These are phyloP conservation scores for Apostichopus californicus DNA, from an alignment of 35 echinoderm and acorn worm genomes.

Conservation along the genomic window DNA sequence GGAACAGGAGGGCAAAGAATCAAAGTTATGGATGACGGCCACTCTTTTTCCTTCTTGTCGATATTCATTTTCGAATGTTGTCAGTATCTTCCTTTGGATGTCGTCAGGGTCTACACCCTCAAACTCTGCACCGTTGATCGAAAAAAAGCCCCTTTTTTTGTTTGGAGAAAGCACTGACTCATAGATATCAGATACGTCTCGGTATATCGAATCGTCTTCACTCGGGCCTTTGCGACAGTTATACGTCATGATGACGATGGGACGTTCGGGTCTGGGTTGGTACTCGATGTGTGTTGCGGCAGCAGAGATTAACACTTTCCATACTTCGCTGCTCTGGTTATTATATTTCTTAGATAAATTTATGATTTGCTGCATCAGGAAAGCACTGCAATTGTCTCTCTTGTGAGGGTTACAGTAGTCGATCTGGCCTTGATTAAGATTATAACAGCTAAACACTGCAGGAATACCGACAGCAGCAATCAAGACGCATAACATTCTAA, in stretches of 20 bases:
- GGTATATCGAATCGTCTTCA: background rate
- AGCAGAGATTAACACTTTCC: background rate
- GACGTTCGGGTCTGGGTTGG: background rate
- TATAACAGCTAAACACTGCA: background rate
- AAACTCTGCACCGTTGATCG: background rate
- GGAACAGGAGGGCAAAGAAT: conserved; percentile 68
- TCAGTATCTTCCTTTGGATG: background rate
- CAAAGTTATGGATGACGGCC: conserved; percentile 57
- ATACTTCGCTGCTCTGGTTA: background rate
- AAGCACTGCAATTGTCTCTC: background rate
- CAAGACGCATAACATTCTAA: background rate
- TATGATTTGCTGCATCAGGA: background rate
- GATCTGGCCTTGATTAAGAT: background rate
- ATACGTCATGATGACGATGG: conserved; percentile 18
- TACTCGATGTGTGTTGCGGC: background rate
- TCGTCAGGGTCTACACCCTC: background rate
- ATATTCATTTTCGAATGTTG: background rate
- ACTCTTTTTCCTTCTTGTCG: conserved; percentile 28
- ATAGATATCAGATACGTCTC: background rate
- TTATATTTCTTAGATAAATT: background rate
- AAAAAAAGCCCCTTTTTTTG: background rate
- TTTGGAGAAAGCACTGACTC: conserved; percentile 23
- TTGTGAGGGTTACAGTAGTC: conserved; percentile 10
- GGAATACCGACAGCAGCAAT: background rate
- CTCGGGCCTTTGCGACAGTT: background rate